These are phyloP conservation scores for Ecliptopera silaceata DNA, from an alignment of 2,888 invertebrate genomes.

Conservation along the genomic window DNA sequence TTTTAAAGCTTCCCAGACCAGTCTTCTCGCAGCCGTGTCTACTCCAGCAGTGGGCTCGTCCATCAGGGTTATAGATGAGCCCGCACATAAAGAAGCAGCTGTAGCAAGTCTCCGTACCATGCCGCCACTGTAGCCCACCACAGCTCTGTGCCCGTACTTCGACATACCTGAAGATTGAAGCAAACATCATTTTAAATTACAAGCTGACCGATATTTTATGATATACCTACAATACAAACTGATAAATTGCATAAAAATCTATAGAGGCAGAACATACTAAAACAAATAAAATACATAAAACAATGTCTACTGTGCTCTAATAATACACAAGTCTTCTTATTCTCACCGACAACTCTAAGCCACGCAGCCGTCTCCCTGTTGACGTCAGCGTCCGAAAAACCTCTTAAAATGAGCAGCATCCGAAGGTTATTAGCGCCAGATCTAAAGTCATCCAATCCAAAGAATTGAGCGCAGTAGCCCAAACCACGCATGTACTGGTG, in stretches of 20 bases:
- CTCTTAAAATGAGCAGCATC: conserved; percentile 16
- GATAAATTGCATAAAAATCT: too few species aligned
- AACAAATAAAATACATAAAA: too few species aligned
- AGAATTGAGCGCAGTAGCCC: conserved; percentile 33
- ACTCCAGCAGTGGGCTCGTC: conserved; percentile 90
- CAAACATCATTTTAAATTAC: too few species aligned
- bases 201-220: too few species aligned
- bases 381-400: conserved; percentile 1
- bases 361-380: conserved; percentile 10
- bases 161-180: conserved; percentile 39
- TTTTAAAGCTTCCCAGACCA: conserved; percentile 85
- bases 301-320: background rate
- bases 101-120: conserved; percentile 74
- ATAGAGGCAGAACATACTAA: too few species aligned
- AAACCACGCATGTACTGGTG: conserved; percentile 5
- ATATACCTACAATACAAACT: too few species aligned
- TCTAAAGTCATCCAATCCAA: conserved; percentile 16
- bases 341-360: conserved; percentile 11
- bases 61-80: conserved; percentile 86
- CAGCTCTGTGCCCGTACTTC: conserved; percentile 26
- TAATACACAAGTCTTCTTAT: background rate
- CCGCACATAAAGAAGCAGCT: conserved; percentile 51
- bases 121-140: conserved; percentile 28
- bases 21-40: conserved; percentile 85
- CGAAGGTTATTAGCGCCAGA: conserved; percentile 10